Conservation (phyloP, 2,888 invertebrate species). For the Mesoligia furuncula region DNA sequence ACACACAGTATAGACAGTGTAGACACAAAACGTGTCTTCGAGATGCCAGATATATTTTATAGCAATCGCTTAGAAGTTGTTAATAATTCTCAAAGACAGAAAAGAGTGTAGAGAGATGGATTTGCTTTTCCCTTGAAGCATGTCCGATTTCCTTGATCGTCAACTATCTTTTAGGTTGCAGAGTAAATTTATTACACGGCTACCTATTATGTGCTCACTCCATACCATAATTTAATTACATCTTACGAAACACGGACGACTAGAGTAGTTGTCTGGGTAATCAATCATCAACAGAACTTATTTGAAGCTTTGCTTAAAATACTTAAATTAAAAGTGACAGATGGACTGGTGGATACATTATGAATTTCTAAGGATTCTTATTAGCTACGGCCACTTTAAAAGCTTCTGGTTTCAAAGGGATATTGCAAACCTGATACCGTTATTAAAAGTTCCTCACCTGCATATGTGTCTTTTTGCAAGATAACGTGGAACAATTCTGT, state of each 20-base stretch:
- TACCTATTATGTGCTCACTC: neutral
- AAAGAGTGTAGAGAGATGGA: neutral
- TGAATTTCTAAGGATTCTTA: conserved; percentile 38
- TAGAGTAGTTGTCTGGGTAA: conserved; percentile 15
- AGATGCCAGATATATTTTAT: neutral
- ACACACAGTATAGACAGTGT: no score
- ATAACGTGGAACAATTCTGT: neutral
- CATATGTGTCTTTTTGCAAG: neutral
- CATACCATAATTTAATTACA: conserved; percentile 15
- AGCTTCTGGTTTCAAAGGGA: conserved; percentile 15
- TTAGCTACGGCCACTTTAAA: neutral
- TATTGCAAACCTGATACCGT: conserved; percentile 17
- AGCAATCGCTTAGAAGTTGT: neutral
- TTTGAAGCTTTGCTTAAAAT: conserved; percentile 10
- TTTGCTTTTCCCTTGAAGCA: neutral
- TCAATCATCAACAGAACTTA: conserved; percentile 26
- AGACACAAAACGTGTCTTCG: no score
- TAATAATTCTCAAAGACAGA: neutral
- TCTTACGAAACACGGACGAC: conserved; percentile 20
- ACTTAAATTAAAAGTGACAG: conserved; percentile 17
- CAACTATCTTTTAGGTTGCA: neutral
- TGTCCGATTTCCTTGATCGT: neutral
- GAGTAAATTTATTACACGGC: neutral
- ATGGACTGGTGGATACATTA: conserved; percentile 15
- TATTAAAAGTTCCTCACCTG: neutral